Percentiles rank a stretch among this genome's conserved stretches.
Evolutionary conservation across 1,140 invertebrate species (phyloP).

Genomic region (Eriocheir sinensis): DNA sequence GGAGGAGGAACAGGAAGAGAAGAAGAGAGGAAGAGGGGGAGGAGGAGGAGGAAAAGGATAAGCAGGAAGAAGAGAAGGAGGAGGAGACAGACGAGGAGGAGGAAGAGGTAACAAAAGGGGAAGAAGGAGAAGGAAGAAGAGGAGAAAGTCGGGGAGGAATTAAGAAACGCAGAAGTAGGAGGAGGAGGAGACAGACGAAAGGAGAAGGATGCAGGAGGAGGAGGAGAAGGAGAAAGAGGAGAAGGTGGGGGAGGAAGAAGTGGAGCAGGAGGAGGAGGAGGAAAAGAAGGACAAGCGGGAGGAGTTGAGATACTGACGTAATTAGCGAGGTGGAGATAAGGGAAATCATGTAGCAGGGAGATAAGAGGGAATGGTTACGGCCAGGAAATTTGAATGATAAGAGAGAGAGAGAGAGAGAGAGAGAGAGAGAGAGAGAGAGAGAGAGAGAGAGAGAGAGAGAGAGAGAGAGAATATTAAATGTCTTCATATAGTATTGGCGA

Average conservation of each 20-base stretch:
- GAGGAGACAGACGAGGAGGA: neutral
- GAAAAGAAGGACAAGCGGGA: neutral
- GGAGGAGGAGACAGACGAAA: neutral
- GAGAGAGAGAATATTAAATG: neutral
- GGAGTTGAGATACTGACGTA: neutral
- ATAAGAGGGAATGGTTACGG: neutral
- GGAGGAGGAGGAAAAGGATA: neutral
- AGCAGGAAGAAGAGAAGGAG: neutral
- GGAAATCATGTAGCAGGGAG: neutral
- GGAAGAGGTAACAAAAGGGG: neutral
- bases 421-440: slow-evolving; percentile 45
- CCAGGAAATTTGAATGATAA: neutral
- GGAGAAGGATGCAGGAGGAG: neutral
- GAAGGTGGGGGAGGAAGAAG: neutral
- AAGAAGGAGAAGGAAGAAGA: neutral
- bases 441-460: slow-evolving; percentile 45
- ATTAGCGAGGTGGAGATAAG: neutral
- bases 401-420: slow-evolving; percentile 36
- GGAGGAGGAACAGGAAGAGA: neutral
- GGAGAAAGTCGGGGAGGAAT: neutral
- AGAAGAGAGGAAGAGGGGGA: neutral
- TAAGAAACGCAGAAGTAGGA: neutral
- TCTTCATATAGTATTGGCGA: neutral
- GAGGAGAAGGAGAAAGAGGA: neutral
- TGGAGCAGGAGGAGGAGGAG: neutral